A percentile compares a stretch with the other conserved stretches of the same genome.
phyloP scores from a whole-genome alignment of 1,140 invertebrate species.

The Papilio xuthus region DNA sequence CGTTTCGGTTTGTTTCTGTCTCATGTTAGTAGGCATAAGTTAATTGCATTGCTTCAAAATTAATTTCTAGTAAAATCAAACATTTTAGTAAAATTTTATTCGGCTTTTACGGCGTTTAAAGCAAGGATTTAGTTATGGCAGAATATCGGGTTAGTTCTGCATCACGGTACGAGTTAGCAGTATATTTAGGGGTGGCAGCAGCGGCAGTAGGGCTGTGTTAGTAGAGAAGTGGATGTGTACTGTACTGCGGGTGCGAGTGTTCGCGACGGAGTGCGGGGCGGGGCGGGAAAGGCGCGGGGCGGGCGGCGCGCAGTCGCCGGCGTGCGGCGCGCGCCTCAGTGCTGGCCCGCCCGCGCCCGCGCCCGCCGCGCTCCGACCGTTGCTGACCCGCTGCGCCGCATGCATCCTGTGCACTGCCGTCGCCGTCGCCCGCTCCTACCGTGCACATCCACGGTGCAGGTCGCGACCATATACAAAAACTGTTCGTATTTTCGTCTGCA shows the following conservation, averaged over 20 bases:
- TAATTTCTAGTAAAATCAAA: neutral
- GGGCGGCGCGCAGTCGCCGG: conserved; percentile 57
- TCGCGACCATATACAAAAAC: neutral
- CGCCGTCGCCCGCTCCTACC: conserved; percentile 47
- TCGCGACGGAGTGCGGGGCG: conserved; percentile 30
- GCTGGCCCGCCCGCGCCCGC: conserved; percentile 72
- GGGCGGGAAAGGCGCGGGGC: conserved; percentile 49
- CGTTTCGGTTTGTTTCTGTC: neutral
- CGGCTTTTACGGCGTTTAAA: neutral
- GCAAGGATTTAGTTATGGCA: neutral
- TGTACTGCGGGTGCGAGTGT: conserved; percentile 39
- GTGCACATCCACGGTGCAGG: conserved; percentile 33
- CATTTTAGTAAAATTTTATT: neutral
- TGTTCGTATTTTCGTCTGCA: conserved; percentile 23
- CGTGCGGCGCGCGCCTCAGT: conserved; percentile 72
- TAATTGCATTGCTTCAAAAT: neutral
- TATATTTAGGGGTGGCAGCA: conserved; percentile 5
- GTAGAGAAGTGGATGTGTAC: conserved; percentile 61
- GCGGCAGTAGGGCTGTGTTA: conserved; percentile 46
- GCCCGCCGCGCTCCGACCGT: conserved; percentile 55
- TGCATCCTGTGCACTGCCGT: conserved; percentile 57
- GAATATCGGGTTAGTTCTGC: neutral
- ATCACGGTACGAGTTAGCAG: neutral
- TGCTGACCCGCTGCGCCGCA: conserved; percentile 61
- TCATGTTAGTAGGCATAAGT: neutral